Evolutionary conservation across 2,797 vertebrate genomes (phyloP), one percentile per base, ranked within the genome.

Genomic region (Tenualosa thibaudeaui): DNA sequence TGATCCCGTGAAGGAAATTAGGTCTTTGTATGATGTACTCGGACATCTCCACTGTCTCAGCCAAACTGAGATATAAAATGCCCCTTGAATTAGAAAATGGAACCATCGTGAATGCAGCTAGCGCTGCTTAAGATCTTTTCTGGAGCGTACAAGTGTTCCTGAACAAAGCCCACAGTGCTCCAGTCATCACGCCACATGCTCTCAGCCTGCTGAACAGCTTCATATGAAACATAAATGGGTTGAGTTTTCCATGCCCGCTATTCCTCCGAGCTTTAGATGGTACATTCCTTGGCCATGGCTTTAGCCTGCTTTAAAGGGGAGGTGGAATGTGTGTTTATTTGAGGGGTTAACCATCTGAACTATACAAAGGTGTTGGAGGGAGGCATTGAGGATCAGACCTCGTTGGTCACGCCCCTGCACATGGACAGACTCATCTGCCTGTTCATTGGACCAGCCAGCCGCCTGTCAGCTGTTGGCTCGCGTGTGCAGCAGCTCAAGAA

Each of bases 401-500:
- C 5, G 58, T 62, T 62, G 8, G 58, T 62, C 58, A 6, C n/a
- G 24, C n/a, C 58, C 0, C 58, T 60, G 22, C 22, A 5, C 6
- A n/a, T 5, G 8, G 22, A 62, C 58, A 62, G 22, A 62, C 58
- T 24, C 58, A 0, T 24, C n/a, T 10, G 58, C 58, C 22, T n/a
- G 5, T n/a, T 62, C 22, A 62, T 15, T 62, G 58, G 58, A 24
- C 58, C 58, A 9, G 58, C 8, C 8, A 24, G 58, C n/a, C n/a
- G 58, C 6, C 58, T n/a, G n/a, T n/a, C 58, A 62, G 58, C 58
- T 24, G 56, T 9, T 83, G 53, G 86, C 71, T 84, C 86, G 54
- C 87, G 86, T 85, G 81, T 88, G 88, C 19, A 78, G 92, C 92
- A 92, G 91, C 92, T 89, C 90, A n/a, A 51, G 92, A 92, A 88